A percentile compares a stretch with the other conserved stretches of the same genome.
These are phyloP conservation scores for Scolopax bukidnonensis DNA, from an alignment of 2,797 vertebrate genomes.

Conservation along the genomic window DNA sequence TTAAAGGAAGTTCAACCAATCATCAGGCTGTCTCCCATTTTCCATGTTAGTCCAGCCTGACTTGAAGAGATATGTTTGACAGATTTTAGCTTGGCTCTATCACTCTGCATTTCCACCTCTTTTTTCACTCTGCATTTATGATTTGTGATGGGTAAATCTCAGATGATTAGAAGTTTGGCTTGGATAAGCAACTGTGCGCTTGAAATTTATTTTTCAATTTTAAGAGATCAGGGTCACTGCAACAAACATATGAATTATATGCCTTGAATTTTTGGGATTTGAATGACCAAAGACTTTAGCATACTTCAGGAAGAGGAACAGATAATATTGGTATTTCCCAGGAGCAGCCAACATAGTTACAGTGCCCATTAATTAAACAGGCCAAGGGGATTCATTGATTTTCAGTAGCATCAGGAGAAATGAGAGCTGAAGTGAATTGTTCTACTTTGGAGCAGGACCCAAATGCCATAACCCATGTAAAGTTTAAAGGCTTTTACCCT, in stretches of 20 bases:
- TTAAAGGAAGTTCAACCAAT: neutral
- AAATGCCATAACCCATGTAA: neutral
- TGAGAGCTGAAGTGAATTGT: neutral
- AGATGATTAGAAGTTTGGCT: neutral
- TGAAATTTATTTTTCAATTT: neutral
- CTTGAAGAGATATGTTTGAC: neutral
- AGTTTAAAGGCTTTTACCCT: neutral
- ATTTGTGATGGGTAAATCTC: neutral
- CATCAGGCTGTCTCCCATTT: neutral
- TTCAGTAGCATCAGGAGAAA: neutral
- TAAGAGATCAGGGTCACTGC: neutral
- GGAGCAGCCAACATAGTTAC: neutral
- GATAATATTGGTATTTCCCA: neutral
- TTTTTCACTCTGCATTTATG: neutral
- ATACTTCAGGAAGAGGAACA: neutral
- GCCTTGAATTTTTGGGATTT: neutral
- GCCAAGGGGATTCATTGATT: neutral
- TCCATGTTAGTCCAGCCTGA: neutral
- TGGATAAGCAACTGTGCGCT: neutral
- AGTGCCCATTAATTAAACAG: neutral
- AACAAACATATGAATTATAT: neutral
- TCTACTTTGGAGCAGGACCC: neutral
- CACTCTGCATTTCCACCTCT: neutral
- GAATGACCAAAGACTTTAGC: neutral
- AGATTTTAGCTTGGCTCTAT: neutral